A percentile compares a stretch with the other conserved stretches of the same genome.
Evolutionary conservation across 2,888 invertebrate species (phyloP).

Genomic region (Trilocha varians): DNA sequence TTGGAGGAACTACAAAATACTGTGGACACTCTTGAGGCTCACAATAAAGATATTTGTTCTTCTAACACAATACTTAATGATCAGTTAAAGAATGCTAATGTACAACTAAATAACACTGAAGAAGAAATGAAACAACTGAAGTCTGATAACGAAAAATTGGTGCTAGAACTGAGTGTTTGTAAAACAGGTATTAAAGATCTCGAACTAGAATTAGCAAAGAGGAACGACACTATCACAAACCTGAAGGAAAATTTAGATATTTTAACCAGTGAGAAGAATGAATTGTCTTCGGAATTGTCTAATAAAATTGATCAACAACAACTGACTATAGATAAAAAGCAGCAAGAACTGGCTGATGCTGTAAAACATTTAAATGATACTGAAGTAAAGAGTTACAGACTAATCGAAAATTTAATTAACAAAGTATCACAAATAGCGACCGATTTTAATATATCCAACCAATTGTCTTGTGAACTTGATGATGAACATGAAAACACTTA

Average conservation of each 20-base stretch:
- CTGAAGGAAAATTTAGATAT: too few species aligned
- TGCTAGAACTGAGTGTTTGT: constrained; percentile 7
- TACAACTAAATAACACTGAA: background rate
- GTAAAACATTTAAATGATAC: constrained; percentile 14
- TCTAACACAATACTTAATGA: background rate
- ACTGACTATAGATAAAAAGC: constrained; percentile 18
- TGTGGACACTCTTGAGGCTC: background rate
- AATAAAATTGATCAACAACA: constrained; percentile 14
- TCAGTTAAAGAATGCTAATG: background rate
- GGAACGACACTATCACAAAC: constrained; percentile 14
- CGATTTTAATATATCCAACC: constrained; percentile 21
- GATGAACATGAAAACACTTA: constrained; percentile 15
- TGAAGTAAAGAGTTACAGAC: constrained; percentile 17
- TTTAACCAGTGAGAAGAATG: constrained; percentile 18
- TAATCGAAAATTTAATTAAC: constrained; percentile 25
- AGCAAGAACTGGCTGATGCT: constrained; percentile 13
- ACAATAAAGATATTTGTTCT: background rate
- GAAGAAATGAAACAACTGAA: background rate
- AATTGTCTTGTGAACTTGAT: constrained; percentile 11
- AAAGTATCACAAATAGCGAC: constrained; percentile 22
- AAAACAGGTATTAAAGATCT: constrained; percentile 11
- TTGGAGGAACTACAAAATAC: background rate
- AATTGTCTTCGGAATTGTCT: constrained; percentile 13
- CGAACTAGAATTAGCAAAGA: constrained; percentile 14
- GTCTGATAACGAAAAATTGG: constrained; percentile 5